Conservation (phyloP, 2,888 invertebrate genomes). For the Dynastes tityus region DNA sequence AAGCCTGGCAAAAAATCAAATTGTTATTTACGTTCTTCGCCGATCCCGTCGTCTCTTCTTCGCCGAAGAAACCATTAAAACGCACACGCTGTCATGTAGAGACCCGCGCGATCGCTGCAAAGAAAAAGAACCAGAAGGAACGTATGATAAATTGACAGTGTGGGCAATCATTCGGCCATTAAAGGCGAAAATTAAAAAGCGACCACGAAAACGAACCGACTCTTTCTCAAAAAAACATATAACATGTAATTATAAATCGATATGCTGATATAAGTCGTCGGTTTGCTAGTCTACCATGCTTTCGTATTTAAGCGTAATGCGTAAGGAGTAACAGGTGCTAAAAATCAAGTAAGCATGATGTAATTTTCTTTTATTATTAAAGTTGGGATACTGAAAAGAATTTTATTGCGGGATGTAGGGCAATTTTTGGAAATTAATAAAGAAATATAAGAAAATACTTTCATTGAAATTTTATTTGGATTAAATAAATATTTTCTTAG, state of each 20-base stretch:
- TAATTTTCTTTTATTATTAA: no score
- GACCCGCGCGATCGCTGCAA: neutral
- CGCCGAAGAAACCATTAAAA: slow-evolving; percentile 26
- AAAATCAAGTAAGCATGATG: no score
- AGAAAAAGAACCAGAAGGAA: slow-evolving; percentile 14
- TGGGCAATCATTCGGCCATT: slow-evolving; percentile 35
- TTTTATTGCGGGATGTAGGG: no score
- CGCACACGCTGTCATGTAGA: neutral
- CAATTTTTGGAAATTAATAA: no score
- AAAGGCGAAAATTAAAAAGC: slow-evolving; percentile 37
- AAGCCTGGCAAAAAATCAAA: slow-evolving; percentile 13
- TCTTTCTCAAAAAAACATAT: slow-evolving; percentile 24
- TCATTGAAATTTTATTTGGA: no score
- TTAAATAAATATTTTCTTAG: no score
- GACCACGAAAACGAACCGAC: neutral
- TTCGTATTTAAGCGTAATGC: neutral
- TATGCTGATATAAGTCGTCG: slow-evolving; percentile 28
- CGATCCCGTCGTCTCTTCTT: neutral
- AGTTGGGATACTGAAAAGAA: no score
- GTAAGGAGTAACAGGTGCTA: no score
- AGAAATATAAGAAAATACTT: no score
- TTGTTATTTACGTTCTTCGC: slow-evolving; percentile 1
- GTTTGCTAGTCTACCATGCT: neutral
- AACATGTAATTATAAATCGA: slow-evolving; percentile 36
- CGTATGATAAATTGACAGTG: slow-evolving; percentile 29